Conservation (phyloP, 2,888 invertebrate species). For the Drosophila paucipuncta region DNA sequence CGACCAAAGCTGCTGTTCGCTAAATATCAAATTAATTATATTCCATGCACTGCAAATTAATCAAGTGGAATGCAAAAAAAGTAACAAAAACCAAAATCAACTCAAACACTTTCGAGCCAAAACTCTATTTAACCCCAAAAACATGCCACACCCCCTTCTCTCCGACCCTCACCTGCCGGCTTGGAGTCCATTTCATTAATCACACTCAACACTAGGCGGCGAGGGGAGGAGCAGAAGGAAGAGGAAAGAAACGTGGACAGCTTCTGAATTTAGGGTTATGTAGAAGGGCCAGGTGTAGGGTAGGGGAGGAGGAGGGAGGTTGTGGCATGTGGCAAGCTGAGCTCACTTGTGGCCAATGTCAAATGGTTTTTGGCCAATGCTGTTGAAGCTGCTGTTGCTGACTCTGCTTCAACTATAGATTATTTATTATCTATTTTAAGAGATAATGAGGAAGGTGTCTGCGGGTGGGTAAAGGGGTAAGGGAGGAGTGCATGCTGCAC, state of each 20-base stretch:
- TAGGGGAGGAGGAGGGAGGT: fast-evolving
- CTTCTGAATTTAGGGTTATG: not conserved
- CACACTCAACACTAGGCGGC: constrained; percentile 70
- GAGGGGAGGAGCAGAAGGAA: constrained; percentile 25
- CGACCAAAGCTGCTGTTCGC: constrained; percentile 18
- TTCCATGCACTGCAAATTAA: constrained; percentile 77
- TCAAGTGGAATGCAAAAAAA: constrained; percentile 58
- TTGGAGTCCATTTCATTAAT: constrained; percentile 74
- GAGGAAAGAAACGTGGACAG: constrained; percentile 34
- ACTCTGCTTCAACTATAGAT: constrained; percentile 33
- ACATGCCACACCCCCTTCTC: constrained; percentile 50
- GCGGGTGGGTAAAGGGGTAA: not conserved
- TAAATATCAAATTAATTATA: constrained; percentile 79
- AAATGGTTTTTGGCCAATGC: constrained; percentile 56
- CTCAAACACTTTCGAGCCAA: constrained; percentile 61
- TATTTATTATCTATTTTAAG: constrained; percentile 53
- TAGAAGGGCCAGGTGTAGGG: not conserved
- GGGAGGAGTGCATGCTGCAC: constrained; percentile 12
- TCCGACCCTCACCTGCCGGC: not conserved
- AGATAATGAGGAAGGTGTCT: too few relatives aligned
- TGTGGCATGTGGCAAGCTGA: constrained; percentile 22
- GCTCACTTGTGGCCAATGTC: constrained; percentile 66
- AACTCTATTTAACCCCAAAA: constrained; percentile 76
- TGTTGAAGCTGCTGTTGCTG: constrained; percentile 6
- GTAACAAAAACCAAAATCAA: constrained; percentile 55